A percentile compares a stretch with the other conserved stretches of the same genome.
phyloP scores from a whole-genome alignment of 2,888 invertebrate species.

The Endomychus coccineus region DNA sequence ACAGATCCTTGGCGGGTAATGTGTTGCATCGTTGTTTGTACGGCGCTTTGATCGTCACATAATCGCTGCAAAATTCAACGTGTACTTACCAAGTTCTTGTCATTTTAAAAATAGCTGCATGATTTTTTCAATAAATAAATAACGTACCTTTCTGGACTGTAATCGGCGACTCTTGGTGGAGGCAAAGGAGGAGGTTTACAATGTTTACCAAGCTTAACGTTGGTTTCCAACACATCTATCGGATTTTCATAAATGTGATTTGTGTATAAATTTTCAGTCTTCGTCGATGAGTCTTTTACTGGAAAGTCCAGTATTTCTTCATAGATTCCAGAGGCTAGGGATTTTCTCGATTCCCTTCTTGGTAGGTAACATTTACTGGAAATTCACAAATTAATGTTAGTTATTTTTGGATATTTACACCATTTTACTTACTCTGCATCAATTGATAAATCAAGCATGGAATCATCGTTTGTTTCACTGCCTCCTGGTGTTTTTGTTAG shows the following conservation, averaged over 20 bases:
- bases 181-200: slow-evolving; percentile 46
- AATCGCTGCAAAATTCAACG: no score
- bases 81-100: no score
- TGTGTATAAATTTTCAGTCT: slow-evolving; percentile 11
- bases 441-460: slow-evolving; percentile 34
- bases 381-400: no score
- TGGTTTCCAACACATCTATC: slow-evolving; percentile 34
- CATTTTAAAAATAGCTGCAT: no score
- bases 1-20: slow-evolving; percentile 37
- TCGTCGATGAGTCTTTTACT: slow-evolving; percentile 13
- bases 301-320: slow-evolving; percentile 56
- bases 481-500: slow-evolving; percentile 41
- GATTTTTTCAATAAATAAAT: no score
- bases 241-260: slow-evolving; percentile 43
- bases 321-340: slow-evolving; percentile 59
- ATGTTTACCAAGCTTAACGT: slow-evolving; percentile 23
- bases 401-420: no score
- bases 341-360: slow-evolving; percentile 52
- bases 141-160: slow-evolving; percentile 25
- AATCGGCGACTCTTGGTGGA: slow-evolving; percentile 38
- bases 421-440: slow-evolving; percentile 14
- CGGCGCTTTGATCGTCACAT: no score
- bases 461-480: slow-evolving; percentile 41
- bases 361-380: slow-evolving; percentile 25
- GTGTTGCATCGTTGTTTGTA: slow-evolving; percentile 37